phyloP scores from a whole-genome alignment of 2,888 invertebrate genomes.

The Clusia tigrina region DNA sequence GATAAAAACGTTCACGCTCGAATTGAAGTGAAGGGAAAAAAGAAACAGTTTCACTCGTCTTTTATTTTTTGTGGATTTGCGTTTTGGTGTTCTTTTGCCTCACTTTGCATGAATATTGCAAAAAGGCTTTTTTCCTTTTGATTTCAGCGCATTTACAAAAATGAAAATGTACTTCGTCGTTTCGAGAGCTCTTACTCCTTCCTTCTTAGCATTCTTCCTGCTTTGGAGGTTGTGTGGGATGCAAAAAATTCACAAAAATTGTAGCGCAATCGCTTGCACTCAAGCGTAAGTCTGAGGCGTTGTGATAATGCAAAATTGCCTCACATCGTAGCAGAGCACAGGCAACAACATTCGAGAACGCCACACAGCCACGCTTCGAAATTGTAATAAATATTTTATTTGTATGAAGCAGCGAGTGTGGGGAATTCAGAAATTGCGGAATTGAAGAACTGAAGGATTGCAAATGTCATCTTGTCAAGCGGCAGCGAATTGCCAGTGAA shows the following conservation, averaged over 20 bases:
- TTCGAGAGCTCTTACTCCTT: background rate
- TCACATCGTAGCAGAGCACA: background rate
- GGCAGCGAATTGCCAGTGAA: too few relatives aligned
- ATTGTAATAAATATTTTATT: background rate
- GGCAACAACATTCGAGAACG: background rate
- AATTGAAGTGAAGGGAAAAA: too few relatives aligned
- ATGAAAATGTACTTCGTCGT: background rate
- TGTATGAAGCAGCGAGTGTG: too few relatives aligned
- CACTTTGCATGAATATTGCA: conserved; percentile 3
- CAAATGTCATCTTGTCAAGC: too few relatives aligned
- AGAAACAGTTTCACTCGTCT: too few relatives aligned
- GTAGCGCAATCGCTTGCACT: conserved; percentile 5
- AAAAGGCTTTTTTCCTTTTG: background rate
- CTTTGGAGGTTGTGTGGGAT: background rate
- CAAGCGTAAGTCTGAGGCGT: background rate
- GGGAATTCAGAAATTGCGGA: too few relatives aligned
- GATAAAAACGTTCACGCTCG: background rate
- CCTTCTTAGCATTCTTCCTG: background rate
- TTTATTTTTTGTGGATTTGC: too few relatives aligned
- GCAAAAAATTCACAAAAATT: background rate
- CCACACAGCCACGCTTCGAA: background rate
- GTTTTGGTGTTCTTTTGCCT: background rate
- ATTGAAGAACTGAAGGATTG: too few relatives aligned
- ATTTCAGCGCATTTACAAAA: conserved; percentile 3
- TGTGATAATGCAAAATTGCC: background rate